Conservation (phyloP, 2,113 vertebrate species). For the Lophochroa leadbeateri region DNA sequence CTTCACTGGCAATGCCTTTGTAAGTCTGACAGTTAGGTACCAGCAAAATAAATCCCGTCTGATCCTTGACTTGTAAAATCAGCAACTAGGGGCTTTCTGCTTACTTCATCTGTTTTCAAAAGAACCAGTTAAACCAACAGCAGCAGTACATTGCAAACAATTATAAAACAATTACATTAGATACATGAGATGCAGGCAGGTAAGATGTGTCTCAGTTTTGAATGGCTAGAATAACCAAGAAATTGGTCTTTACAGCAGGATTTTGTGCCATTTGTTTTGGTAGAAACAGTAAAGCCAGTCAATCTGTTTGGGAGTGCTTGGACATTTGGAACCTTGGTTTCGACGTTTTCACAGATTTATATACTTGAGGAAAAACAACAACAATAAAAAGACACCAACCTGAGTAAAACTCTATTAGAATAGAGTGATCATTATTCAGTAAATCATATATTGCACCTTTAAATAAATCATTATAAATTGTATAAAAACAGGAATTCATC, state of each 20-base stretch:
- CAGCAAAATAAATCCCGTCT: slow-evolving; percentile 70
- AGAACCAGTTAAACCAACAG: slow-evolving; percentile 73
- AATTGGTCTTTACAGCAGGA: slow-evolving; percentile 72
- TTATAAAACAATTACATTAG: slow-evolving; percentile 67
- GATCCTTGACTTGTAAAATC: slow-evolving; percentile 60
- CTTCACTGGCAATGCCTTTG: slow-evolving; percentile 72
- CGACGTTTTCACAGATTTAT: slow-evolving; percentile 70
- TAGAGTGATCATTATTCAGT: slow-evolving; percentile 77
- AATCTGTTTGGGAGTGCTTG: slow-evolving; percentile 39
- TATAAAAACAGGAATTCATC: slow-evolving; percentile 50
- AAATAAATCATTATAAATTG: slow-evolving; percentile 78
- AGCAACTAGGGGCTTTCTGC: slow-evolving; percentile 35
- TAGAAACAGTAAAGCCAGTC: slow-evolving; percentile 71
- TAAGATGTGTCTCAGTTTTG: slow-evolving; percentile 63
- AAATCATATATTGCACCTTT: slow-evolving; percentile 84
- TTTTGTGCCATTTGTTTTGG: slow-evolving; percentile 49
- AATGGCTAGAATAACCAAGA: slow-evolving; percentile 48
- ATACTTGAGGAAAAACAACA: slow-evolving; percentile 34
- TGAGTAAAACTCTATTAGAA: slow-evolving; percentile 81
- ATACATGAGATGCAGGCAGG: slow-evolving; percentile 73
- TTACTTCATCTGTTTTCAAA: slow-evolving; percentile 34
- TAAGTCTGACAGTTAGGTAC: slow-evolving; percentile 71
- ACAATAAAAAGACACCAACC: slow-evolving; percentile 76
- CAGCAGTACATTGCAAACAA: slow-evolving; percentile 76
- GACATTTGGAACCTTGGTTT: slow-evolving; percentile 61